phyloP scores from a whole-genome alignment of 2,797 vertebrate species.

The Eulemur coronatus region DNA sequence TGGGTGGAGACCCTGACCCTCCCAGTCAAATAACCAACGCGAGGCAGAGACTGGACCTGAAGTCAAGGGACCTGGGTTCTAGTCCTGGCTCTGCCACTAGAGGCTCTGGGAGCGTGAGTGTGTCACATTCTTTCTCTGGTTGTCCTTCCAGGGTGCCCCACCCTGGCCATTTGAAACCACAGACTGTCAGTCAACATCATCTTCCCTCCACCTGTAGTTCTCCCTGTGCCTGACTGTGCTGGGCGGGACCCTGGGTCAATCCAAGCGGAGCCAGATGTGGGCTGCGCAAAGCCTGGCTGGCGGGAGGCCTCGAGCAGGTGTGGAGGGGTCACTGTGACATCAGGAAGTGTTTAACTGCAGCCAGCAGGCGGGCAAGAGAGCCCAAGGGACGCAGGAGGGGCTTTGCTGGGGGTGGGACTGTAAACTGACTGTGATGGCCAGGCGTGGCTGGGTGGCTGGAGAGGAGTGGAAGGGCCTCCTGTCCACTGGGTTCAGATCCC shows the following conservation, averaged over 20 bases:
- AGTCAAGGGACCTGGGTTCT: background rate
- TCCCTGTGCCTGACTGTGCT: background rate
- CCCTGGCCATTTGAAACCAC: background rate
- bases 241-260: background rate
- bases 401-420: background rate
- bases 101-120: background rate
- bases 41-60: background rate
- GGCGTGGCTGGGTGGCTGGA: background rate
- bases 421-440: background rate
- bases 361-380: background rate
- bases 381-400: background rate
- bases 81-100: background rate
- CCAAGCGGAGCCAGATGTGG: background rate
- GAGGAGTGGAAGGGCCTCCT: background rate
- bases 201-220: background rate
- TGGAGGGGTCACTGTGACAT: rapidly evolving
- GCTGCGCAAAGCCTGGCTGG: background rate
- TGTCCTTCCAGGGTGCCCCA: background rate
- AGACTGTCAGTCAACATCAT: background rate
- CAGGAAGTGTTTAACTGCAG: background rate
- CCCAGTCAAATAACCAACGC: background rate
- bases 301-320: background rate
- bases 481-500: background rate
- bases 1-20: background rate
- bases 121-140: background rate